Percentiles rank a stretch among this genome's conserved stretches.
Evolutionary conservation across 2,888 invertebrate genomes (phyloP).

Genomic region (Ligdia adustata): DNA sequence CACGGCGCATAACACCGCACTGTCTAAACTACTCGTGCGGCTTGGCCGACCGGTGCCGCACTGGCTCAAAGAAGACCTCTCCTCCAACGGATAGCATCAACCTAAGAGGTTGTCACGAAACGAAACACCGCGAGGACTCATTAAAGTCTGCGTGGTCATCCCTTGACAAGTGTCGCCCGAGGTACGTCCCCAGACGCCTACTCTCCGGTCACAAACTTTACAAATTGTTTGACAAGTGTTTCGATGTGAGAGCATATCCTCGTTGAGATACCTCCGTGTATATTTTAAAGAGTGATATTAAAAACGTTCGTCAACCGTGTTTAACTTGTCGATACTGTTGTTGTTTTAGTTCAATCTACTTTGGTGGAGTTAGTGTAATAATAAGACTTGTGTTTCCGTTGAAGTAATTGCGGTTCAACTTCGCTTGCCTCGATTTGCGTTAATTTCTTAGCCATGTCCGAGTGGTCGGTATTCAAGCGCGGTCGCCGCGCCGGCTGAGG

Average conservation of each 20-base stretch:
- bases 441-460: conserved; percentile 58
- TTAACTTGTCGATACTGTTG: conserved; percentile 41
- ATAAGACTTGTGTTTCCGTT: conserved; percentile 48
- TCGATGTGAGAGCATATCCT: conserved; percentile 60
- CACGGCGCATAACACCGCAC: conserved; percentile 95
- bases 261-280: conserved; percentile 68
- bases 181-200: conserved; percentile 9
- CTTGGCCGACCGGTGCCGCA: conserved; percentile 93
- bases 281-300: conserved; percentile 72
- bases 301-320: conserved; percentile 52
- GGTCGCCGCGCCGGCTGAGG: conserved; percentile 69
- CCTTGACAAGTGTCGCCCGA: conserved; percentile 44
- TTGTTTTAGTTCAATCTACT: conserved; percentile 52
- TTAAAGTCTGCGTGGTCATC: conserved; percentile 65
- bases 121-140: conserved; percentile 47
- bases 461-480: conserved; percentile 41
- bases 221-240: too few species aligned
- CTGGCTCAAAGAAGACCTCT: conserved; percentile 97
- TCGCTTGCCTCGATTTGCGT: conserved; percentile 64
- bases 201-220: conserved; percentile 52
- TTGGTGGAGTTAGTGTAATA: conserved; percentile 20
- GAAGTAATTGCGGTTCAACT: conserved; percentile 49
- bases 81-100: conserved; percentile 81
- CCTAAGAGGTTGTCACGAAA: conserved; percentile 58
- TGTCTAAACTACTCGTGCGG: conserved; percentile 94